phyloP scores from a whole-genome alignment of 2,797 vertebrate genomes.

The Podarcis lilfordi region DNA sequence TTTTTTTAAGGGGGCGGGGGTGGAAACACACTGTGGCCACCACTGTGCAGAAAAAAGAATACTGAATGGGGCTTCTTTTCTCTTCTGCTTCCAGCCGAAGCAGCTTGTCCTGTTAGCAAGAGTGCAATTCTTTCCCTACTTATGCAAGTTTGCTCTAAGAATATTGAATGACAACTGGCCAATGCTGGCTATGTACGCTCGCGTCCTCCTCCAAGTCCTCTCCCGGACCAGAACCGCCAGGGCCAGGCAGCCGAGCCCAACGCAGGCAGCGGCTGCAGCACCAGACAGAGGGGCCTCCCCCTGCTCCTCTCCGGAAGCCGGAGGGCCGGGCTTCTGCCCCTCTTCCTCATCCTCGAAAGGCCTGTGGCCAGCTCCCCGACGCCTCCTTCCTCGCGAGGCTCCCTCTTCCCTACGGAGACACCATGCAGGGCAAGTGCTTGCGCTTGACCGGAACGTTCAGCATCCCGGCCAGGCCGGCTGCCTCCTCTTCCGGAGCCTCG shows the following conservation, averaged over 20 bases:
- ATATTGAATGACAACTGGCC: slow-evolving; percentile 66
- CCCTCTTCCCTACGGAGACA: slow-evolving; percentile 75
- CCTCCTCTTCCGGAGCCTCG: slow-evolving; percentile 1
- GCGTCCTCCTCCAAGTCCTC: slow-evolving; percentile 33
- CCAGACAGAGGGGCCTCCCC: background rate
- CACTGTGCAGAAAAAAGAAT: slow-evolving; percentile 32
- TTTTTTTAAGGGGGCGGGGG: background rate
- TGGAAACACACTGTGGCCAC: background rate
- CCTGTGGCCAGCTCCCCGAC: background rate
- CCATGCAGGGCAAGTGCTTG: slow-evolving; percentile 85
- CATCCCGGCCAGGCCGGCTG: slow-evolving; percentile 67
- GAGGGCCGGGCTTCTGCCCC: background rate
- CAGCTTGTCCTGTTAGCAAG: slow-evolving; percentile 38
- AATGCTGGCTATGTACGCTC: slow-evolving; percentile 57
- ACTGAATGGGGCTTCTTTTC: slow-evolving; percentile 49
- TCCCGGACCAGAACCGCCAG: slow-evolving; percentile 37
- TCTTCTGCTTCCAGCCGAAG: slow-evolving; percentile 45
- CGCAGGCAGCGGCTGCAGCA: slow-evolving; percentile 9
- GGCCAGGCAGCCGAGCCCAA: slow-evolving; percentile 35
- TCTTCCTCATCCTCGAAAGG: background rate
- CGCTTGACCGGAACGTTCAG: slow-evolving; percentile 72
- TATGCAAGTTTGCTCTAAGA: slow-evolving; percentile 60
- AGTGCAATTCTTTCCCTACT: background rate
- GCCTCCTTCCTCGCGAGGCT: background rate
- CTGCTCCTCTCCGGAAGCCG: slow-evolving; percentile 18